phyloP scores from a whole-genome alignment of 1,140 invertebrate species.

The Drosophila sturtevanti region DNA sequence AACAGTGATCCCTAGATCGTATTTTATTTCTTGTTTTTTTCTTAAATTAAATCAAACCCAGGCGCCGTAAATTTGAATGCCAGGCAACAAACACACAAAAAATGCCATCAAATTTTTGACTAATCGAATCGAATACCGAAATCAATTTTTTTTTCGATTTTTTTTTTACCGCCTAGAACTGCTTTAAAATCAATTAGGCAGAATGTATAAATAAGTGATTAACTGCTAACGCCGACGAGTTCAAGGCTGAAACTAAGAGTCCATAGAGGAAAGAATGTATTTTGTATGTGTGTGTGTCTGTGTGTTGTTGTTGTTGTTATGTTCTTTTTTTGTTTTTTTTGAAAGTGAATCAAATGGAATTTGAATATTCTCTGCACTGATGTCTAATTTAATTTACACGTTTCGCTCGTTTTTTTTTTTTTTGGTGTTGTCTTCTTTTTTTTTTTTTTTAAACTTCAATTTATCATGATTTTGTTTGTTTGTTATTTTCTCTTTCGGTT shows the following conservation, averaged over 20 bases:
- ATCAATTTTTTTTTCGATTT: not conserved
- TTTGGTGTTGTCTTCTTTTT: no score
- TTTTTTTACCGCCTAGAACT: constrained; percentile 42
- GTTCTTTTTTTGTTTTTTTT: constrained; percentile 21
- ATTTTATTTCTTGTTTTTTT: not conserved
- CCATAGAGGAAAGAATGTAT: constrained; percentile 9
- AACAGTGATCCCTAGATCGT: not conserved
- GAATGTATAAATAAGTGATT: constrained; percentile 66
- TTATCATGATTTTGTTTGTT: constrained; percentile 60
- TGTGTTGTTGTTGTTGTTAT: no score
- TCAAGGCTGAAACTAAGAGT: constrained; percentile 57
- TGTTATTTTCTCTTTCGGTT: constrained; percentile 35
- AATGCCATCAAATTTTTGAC: constrained; percentile 1
- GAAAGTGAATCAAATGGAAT: constrained; percentile 28
- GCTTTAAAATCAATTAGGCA: constrained; percentile 68
- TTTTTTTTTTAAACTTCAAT: constrained; percentile 21
- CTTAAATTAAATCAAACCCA: constrained; percentile 23
- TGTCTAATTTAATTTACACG: constrained; percentile 70
- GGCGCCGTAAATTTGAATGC: constrained; percentile 32
- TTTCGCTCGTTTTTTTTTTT: constrained; percentile 51
- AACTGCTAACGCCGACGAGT: constrained; percentile 49
- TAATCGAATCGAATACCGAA: constrained; percentile 2
- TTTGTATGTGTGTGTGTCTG: constrained; percentile 8
- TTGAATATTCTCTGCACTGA: constrained; percentile 18
- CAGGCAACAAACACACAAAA: not conserved